Percentiles rank a stretch among this genome's conserved stretches.
Evolutionary conservation across 2,888 invertebrate genomes (phyloP).

Genomic region (Mythimna albipuncta): DNA sequence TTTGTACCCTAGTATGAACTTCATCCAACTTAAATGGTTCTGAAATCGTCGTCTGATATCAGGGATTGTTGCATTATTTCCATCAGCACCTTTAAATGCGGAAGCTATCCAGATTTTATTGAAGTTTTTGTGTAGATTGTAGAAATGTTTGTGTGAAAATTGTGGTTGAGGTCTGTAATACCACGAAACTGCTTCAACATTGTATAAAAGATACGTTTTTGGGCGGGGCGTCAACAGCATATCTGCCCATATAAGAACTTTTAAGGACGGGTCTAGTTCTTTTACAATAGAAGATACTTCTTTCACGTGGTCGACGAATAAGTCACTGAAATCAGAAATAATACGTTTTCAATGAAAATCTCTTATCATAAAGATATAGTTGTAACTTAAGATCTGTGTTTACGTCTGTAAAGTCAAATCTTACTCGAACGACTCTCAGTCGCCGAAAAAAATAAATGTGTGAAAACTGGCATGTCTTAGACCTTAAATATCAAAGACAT

Average conservation of each 20-base stretch:
- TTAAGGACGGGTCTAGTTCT: slow-evolving; percentile 86
- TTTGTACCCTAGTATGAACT: slow-evolving; percentile 88
- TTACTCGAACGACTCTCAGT: not conserved
- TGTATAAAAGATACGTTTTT: slow-evolving; percentile 80
- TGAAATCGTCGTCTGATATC: slow-evolving; percentile 91
- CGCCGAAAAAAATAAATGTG: too few species aligned
- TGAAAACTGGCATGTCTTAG: too few species aligned
- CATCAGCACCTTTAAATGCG: slow-evolving; percentile 95
- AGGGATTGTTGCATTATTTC: slow-evolving; percentile 87
- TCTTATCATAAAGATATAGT: not conserved
- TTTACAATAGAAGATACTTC: slow-evolving; percentile 87
- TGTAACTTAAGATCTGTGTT: not conserved
- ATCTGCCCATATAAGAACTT: slow-evolving; percentile 95
- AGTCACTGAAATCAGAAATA: slow-evolving; percentile 78
- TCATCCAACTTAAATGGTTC: slow-evolving; percentile 94
- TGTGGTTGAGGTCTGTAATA: slow-evolving; percentile 86
- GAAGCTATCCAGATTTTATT: slow-evolving; percentile 94
- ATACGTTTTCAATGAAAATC: too few species aligned
- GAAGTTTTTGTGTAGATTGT: slow-evolving; percentile 87
- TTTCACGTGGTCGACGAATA: slow-evolving; percentile 92
- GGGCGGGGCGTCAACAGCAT: slow-evolving; percentile 91
- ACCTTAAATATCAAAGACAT: too few species aligned
- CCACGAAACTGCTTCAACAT: slow-evolving; percentile 94
- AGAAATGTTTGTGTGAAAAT: slow-evolving; percentile 73
- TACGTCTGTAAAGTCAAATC: not conserved